Percentiles rank a stretch among this genome's conserved stretches.
Evolutionary conservation across 2,797 vertebrate genomes (phyloP).

Genomic region (Carapus acus): DNA sequence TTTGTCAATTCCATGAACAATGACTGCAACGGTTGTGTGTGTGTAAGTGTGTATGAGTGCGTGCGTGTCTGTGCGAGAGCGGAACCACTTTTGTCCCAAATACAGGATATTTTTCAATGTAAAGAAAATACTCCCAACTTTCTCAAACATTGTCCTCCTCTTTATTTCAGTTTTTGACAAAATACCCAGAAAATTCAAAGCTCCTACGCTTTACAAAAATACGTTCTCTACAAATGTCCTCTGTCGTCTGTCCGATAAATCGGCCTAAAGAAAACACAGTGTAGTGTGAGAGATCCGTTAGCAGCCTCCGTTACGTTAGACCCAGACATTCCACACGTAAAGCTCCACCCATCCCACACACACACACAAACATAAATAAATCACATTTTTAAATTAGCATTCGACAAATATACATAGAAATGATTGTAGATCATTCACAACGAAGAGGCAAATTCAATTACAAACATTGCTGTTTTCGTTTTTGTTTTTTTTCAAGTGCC

Average conservation of each 20-base stretch:
- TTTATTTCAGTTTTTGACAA: slow-evolving; percentile 99
- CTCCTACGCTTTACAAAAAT: slow-evolving; percentile 99
- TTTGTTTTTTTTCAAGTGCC: slow-evolving; percentile 71
- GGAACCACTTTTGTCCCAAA: neutral
- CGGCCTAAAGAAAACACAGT: slow-evolving; percentile 84
- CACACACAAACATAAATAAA: slow-evolving; percentile 96
- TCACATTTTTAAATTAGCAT: slow-evolving; percentile 94
- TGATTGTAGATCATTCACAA: slow-evolving; percentile 72
- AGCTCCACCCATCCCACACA: slow-evolving; percentile 79
- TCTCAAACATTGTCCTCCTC: slow-evolving; percentile 85
- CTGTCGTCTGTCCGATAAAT: slow-evolving; percentile 75
- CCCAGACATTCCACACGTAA: slow-evolving; percentile 71
- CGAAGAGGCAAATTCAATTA: slow-evolving; percentile 77
- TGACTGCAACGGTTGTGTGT: neutral
- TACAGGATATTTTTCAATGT: neutral
- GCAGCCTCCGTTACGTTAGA: slow-evolving; percentile 80
- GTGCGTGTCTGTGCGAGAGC: too few species aligned
- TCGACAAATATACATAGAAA: slow-evolving; percentile 97
- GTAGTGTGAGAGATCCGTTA: slow-evolving; percentile 77
- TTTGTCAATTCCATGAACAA: too few species aligned
- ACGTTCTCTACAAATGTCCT: slow-evolving; percentile 96
- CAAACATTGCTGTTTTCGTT: slow-evolving; percentile 74
- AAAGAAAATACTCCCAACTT: neutral
- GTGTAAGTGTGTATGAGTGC: too few species aligned
- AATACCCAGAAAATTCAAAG: slow-evolving; percentile 99